These are phyloP conservation scores for Chrysodeixis includens DNA, from an alignment of 2,888 invertebrate genomes.

Conservation along the genomic window DNA sequence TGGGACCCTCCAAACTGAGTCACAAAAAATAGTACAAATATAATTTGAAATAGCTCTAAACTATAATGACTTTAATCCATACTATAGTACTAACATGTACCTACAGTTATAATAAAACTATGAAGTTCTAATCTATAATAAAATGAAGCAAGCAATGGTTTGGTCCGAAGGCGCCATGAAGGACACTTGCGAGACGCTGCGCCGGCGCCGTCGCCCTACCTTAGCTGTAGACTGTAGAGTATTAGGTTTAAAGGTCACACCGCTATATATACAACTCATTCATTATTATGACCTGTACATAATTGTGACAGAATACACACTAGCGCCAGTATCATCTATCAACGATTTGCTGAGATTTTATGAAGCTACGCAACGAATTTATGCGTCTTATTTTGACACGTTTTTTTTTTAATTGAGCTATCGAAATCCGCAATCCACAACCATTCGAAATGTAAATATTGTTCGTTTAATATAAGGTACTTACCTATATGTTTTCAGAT, in stretches of 20 bases:
- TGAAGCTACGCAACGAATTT: background rate
- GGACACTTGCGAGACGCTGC: slow-evolving; percentile 10
- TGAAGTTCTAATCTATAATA: slow-evolving; percentile 13
- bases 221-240: slow-evolving; percentile 47
- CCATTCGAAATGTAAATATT: no score
- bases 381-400: no score
- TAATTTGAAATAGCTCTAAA: no score
- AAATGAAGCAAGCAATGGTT: slow-evolving; percentile 13
- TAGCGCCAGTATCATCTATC: background rate
- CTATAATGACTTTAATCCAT: no score
- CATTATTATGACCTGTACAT: slow-evolving; percentile 9
- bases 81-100: no score
- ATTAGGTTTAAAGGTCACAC: slow-evolving; percentile 53
- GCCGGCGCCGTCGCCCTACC: slow-evolving; percentile 39
- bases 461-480: no score
- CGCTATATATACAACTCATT: slow-evolving; percentile 17
- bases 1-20: no score
- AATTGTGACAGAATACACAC: slow-evolving; percentile 30
- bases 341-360: background rate
- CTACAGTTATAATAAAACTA: slow-evolving; percentile 9
- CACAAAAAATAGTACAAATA: no score
- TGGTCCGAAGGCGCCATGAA: slow-evolving; percentile 42
- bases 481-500: no score
- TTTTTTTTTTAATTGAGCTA: no score
- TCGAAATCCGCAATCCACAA: no score